Conservation (phyloP, 30 jellyfish, hydroid and myxozoan genomes). For the Cassiopea xamachana region DNA sequence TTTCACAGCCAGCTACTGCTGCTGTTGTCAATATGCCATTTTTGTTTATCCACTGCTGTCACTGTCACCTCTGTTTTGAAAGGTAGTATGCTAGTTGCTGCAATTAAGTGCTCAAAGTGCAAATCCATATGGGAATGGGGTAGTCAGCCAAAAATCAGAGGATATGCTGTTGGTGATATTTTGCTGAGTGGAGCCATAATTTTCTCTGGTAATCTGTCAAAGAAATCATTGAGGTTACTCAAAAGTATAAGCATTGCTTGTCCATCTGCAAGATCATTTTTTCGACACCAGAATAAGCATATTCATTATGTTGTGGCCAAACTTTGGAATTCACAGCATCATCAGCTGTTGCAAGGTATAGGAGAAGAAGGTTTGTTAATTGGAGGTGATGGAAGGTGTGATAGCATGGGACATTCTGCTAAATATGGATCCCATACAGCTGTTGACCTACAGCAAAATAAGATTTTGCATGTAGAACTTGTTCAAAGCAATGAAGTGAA, state of each 20-base stretch:
- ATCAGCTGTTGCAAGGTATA: conserved; percentile 17
- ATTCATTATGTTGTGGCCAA: conserved; percentile 35
- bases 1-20: conserved; percentile 49
- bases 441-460: conserved; percentile 19
- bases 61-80: conserved; percentile 49
- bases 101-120: conserved; percentile 29
- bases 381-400: conserved; percentile 80
- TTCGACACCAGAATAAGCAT: conserved; percentile 49
- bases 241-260: conserved; percentile 34
- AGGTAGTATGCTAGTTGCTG: conserved; percentile 55
- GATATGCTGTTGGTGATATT: conserved; percentile 48
- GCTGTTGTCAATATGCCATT: conserved; percentile 57
- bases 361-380: conserved; percentile 24
- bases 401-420: conserved; percentile 79
- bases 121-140: conserved; percentile 62
- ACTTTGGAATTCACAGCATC: conserved; percentile 24
- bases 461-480: conserved; percentile 51
- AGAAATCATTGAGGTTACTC: conserved; percentile 38
- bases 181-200: conserved; percentile 61
- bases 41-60: conserved; percentile 43
- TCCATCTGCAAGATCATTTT: conserved; percentile 18
- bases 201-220: conserved; percentile 57
- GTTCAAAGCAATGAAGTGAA: conserved; percentile 67
- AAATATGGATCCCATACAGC: conserved; percentile 71
- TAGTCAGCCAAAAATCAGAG: conserved; percentile 54